A percentile compares a stretch with the other conserved stretches of the same genome.
Evolutionary conservation across 2,113 vertebrate genomes (phyloP).

Genomic region (Casuarius casuarius): DNA sequence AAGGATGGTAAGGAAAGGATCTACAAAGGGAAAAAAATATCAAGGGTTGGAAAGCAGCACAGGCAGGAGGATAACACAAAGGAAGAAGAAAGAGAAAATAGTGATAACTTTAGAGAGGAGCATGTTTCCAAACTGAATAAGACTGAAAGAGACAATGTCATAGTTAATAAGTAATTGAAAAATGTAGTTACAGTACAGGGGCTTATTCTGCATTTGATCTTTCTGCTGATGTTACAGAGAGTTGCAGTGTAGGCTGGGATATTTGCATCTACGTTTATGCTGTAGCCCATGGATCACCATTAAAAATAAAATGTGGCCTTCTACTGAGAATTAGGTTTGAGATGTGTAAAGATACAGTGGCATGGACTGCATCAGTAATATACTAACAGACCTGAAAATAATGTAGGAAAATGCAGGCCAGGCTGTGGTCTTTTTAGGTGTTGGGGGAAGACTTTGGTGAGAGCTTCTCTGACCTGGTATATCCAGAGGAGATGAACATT

Average conservation of each 20-base stretch:
- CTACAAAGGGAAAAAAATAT: neutral
- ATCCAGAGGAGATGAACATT: neutral
- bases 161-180: neutral
- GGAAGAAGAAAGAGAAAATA: neutral
- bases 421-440: neutral
- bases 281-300: neutral
- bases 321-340: neutral
- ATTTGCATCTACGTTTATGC: accelerated
- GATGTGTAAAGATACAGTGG: neutral
- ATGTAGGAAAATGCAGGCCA: neutral
- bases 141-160: neutral
- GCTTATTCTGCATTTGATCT: neutral
- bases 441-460: neutral
- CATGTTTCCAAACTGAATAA: neutral
- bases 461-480: neutral
- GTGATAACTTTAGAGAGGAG: neutral
- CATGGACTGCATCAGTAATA: neutral
- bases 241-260: neutral
- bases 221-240: neutral
- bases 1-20: neutral
- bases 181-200: neutral
- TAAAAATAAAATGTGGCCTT: neutral
- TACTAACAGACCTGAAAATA: neutral
- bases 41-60: neutral
- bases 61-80: neutral